Evolutionary conservation across 2,113 vertebrate species (phyloP).

Genomic region (Neolamprologus fasciatus): DNA sequence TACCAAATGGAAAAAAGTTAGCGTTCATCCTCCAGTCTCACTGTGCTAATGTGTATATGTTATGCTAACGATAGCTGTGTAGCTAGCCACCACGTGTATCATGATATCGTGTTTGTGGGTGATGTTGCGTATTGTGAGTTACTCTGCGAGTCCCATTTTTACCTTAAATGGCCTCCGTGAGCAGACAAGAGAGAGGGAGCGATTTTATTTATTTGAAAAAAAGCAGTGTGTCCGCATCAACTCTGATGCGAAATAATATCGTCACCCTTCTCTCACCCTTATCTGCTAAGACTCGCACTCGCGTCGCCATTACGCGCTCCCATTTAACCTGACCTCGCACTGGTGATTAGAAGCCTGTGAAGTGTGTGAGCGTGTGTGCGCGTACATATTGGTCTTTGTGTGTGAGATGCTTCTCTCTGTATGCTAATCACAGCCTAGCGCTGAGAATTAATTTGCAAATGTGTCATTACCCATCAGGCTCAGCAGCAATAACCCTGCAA

Average conservation of each 20-base stretch:
- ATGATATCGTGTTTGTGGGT: neutral
- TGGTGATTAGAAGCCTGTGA: slow-evolving; percentile 53
- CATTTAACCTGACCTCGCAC: slow-evolving; percentile 55
- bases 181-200: neutral
- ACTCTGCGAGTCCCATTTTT: neutral
- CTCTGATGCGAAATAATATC: slow-evolving; percentile 24
- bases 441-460: slow-evolving; percentile 99
- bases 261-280: slow-evolving; percentile 44
- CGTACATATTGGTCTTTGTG: slow-evolving; percentile 19
- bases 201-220: neutral
- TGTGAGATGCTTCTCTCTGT: slow-evolving; percentile 77
- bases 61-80: neutral
- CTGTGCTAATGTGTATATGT: neutral
- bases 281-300: slow-evolving; percentile 34
- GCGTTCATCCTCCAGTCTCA: neutral
- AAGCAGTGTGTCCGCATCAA: neutral
- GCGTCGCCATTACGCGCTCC: slow-evolving; percentile 32
- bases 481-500: slow-evolving; percentile 95
- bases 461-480: slow-evolving; percentile 97
- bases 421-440: slow-evolving; percentile 84
- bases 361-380: slow-evolving; percentile 14
- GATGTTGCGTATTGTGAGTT: neutral
- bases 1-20: neutral
- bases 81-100: neutral
- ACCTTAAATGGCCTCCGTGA: neutral